Evolutionary conservation across 2,888 invertebrate species (phyloP), one percentile per base, ranked within the genome.

Genomic region (Oscheius sp.): DNA sequence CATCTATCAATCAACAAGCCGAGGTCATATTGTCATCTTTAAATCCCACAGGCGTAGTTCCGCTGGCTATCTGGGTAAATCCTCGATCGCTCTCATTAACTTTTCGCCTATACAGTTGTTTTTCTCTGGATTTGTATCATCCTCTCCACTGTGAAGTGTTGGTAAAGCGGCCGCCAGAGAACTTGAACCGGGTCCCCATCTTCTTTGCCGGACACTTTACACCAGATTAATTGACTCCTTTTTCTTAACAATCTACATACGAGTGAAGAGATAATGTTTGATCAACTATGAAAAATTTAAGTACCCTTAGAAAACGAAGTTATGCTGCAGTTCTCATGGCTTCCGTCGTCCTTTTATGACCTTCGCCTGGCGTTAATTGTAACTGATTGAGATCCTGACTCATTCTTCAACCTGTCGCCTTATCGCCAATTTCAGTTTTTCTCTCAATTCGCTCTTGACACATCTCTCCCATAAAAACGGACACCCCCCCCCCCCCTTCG

Each of bases 111-210:
- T n/a, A 59, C 33, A 22, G 33, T 14, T 59, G 59, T 44, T 59
- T 59, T 33, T 57, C 57, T 44, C 44, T 17, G 41, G 30, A 54
- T 54, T 44, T 59, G 59, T 59, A 59, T 59, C 59, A 59, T 44
- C 26, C 57, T 57, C 59, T 44, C 20, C 2, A 47, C 24, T 54
- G n/a, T 54, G 33, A 44, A 59, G 59, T 59, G 59, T 59, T 59
- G 59, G 44, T 59, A 59, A 59, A 59, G 59, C 59, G 33, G 54
- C 54, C 59, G 59, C 41, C 41, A 44, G 57, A 59, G 59, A 44
- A 59, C 59, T 59, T 59, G 59, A 59, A 59, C 59, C 59, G 44
- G 59, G 44, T 44, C 41, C 59, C 44, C 28, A 26, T 41, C 59
- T 44, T 59, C 44, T 30, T 20, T 41, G 59, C 44, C n/a, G 59